Conservation (phyloP, 2,888 invertebrate genomes). For the Euphydryas editha region DNA sequence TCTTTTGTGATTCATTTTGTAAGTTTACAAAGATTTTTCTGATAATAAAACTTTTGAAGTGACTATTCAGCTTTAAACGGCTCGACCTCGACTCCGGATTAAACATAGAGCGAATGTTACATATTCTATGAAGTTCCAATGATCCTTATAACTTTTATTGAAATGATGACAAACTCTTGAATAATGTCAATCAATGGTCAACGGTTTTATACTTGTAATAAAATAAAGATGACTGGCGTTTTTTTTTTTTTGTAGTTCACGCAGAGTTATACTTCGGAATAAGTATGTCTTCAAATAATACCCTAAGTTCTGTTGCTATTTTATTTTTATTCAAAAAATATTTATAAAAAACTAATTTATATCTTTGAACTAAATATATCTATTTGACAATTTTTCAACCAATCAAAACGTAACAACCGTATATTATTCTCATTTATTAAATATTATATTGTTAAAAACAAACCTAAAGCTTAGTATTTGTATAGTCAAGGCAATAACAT, state of each 20-base stretch:
- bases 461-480: not conserved
- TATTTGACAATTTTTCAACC: too few species aligned
- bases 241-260: not conserved
- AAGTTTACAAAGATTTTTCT: constrained; percentile 37
- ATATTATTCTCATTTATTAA: too few species aligned
- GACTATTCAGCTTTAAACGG: constrained; percentile 46
- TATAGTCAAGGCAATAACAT: not conserved
- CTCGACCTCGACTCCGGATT: constrained; percentile 27
- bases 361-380: too few species aligned
- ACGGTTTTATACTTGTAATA: constrained; percentile 55
- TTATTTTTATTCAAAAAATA: too few species aligned
- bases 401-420: too few species aligned
- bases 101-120: constrained; percentile 52
- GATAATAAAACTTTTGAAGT: constrained; percentile 43
- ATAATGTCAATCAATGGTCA: constrained; percentile 78
- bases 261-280: not conserved
- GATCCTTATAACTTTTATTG: constrained; percentile 58
- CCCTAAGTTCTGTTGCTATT: too few species aligned
- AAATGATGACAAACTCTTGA: constrained; percentile 60
- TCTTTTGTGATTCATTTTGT: constrained; percentile 29
- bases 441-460: too few species aligned
- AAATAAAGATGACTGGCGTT: not conserved
- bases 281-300: not conserved
- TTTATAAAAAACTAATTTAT: too few species aligned
- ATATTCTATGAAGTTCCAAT: constrained; percentile 63